Percentiles rank a stretch among this genome's conserved stretches.
Evolutionary conservation across 2,888 invertebrate species (phyloP).

Genomic region (Bellardia pandia): DNA sequence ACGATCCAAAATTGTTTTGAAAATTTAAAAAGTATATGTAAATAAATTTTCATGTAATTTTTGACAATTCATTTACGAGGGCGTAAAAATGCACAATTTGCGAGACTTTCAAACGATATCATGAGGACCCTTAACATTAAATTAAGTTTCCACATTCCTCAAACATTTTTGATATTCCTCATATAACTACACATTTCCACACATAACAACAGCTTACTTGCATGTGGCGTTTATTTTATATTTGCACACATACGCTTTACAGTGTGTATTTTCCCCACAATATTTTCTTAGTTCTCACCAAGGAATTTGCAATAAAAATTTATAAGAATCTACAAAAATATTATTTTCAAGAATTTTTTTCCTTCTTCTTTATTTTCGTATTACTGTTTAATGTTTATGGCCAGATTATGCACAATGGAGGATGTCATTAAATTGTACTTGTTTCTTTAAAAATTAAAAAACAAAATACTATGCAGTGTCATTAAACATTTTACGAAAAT

Average conservation of each 20-base stretch:
- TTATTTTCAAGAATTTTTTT: constrained; percentile 27
- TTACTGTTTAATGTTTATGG: constrained; percentile 39
- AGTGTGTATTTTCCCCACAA: background rate
- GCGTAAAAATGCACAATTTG: too few species aligned
- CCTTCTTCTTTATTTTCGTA: background rate
- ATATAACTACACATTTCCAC: background rate
- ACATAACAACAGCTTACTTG: background rate
- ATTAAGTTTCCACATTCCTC: too few species aligned
- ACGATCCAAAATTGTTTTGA: too few species aligned
- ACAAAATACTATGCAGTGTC: background rate
- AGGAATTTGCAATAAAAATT: constrained; percentile 38
- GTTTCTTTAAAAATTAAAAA: background rate
- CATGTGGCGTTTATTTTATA: constrained; percentile 2
- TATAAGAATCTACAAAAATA: constrained; percentile 33
- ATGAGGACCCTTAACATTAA: too few species aligned
- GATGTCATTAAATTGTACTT: constrained; percentile 16
- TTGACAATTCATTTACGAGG: too few species aligned
- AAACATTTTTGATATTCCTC: too few species aligned
- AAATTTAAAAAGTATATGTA: too few species aligned
- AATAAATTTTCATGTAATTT: too few species aligned
- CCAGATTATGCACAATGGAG: constrained; percentile 14
- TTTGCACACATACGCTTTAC: background rate
- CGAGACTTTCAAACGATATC: too few species aligned
- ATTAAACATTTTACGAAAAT: constrained; percentile 18
- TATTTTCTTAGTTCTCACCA: constrained; percentile 7